phyloP scores from a whole-genome alignment of 2,888 invertebrate genomes.

The Brenthis daphne region DNA sequence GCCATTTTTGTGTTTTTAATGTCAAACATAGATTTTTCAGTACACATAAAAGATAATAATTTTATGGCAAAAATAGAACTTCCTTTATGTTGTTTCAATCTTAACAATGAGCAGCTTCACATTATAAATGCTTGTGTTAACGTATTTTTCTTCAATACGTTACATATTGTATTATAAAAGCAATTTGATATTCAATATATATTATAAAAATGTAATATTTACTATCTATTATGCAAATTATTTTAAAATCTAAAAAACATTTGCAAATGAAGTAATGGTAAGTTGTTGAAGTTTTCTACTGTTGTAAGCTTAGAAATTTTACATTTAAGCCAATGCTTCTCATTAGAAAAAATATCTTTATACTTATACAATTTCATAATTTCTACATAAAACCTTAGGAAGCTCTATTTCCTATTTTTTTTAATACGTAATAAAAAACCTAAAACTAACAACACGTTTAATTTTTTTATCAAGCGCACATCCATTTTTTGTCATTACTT shows the following conservation, averaged over 20 bases:
- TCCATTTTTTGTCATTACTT: conserved; percentile 1
- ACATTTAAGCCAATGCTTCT: conserved; percentile 17
- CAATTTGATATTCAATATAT: conserved; percentile 11
- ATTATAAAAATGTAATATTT: conserved; percentile 7
- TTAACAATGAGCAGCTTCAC: too few species aligned
- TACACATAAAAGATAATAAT: background rate
- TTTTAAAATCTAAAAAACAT: conserved; percentile 6
- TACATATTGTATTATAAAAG: background rate
- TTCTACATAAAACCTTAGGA: background rate
- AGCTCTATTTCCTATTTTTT: conserved; percentile 5
- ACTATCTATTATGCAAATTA: conserved; percentile 2
- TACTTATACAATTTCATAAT: conserved; percentile 8
- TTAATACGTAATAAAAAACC: conserved; percentile 4
- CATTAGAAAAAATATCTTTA: conserved; percentile 18
- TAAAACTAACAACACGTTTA: conserved; percentile 1
- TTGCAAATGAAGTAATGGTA: conserved; percentile 19
- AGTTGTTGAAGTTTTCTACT: conserved; percentile 29
- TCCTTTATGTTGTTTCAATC: too few species aligned
- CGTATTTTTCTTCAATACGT: conserved; percentile 1
- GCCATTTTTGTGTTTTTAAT: conserved; percentile 35
- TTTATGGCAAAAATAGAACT: background rate
- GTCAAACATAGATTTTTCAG: background rate
- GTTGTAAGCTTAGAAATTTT: conserved; percentile 22
- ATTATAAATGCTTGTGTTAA: too few species aligned
- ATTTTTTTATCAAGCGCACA: conserved; percentile 15